Base-by-base conservation (phyloP, 1,140 invertebrate species). In the Drosophila biarmipes region DNA sequence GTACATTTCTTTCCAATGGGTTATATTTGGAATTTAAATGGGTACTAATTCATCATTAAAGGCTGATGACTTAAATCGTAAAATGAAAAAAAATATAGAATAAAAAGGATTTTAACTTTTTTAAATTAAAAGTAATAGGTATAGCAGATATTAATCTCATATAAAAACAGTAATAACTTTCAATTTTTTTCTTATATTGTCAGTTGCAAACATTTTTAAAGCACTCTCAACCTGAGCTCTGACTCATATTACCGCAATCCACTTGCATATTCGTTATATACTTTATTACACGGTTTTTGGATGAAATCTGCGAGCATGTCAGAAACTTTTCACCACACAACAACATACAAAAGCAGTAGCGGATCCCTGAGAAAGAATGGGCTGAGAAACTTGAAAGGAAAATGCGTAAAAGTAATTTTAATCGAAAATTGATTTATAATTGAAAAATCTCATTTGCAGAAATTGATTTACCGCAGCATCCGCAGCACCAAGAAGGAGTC, bases 391-490 rank as follows among this genome's bases (percentile, higher is more conserved):
- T 68, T 75, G 34, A 86, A 86, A 80, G 74, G 77, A 87, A 75
- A 71, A 78, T 89, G 84, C 75, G 82, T 87, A 82, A 87, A 87
- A 87, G 82, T 76, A 87, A 91, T 91, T 90, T 91, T 91, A 91
- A 91, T 91, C 85, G 90, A 91, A 91, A 91, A 91, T 91, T 91
- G 89, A 91, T 91, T 91, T 91, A 91, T 91, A 91, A 91, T 91
- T 91, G 90, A 91, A 91, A 91, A 89, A 89, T 89, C 84, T 91
- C 79, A 87, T 87, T 91, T 86, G 78, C 73, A 91, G 85, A 90
- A 91, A 91, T 91, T 91, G 90, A 91, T 91, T 91, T 90, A 84
- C 90, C 89, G 79, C 90, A 90, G 75, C 73, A 80, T 71, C 87
- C 81, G 59, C 87, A 86, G 63, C 71, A 57, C 69, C 63, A 56